Base-by-base conservation (phyloP, 1,140 invertebrate species). In the Brachionus manjavacas region DNA sequence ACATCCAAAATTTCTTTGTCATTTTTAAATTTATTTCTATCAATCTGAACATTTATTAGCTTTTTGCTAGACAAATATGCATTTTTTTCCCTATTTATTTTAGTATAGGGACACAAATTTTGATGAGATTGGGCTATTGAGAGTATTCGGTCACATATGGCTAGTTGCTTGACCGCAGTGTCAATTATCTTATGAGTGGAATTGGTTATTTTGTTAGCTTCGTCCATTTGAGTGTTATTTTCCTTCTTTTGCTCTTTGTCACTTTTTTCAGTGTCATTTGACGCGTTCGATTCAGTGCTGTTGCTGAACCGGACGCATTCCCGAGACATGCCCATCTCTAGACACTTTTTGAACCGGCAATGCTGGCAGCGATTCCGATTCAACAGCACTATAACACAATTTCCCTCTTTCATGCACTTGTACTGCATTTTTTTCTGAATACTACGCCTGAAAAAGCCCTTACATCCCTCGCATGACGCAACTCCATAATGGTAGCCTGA, bases 301-400 rank as follows among this genome's bases (percentile, higher is more conserved):
- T 74, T 74, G 85, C 89, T 88, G 86, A 89, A 89, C 70, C 89
- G 84, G 39, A 89, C 88, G 49, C 88, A 88, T 89, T 86, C 28
- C 85, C 85, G 66, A 41, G 60, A 68, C 84, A 74, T 83, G 46
- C 74, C 74, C 49, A 76, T 52, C 14, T 20, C 23, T 85, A 89
- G 88, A 88, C 87, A 89, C 88, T 87, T 88, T 89, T 16, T 89
- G 89, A 89, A 90, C 88, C 68, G 88, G 85, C 89, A 90, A 85
- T 88, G 88, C 86, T 89, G 89, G 79, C 89, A 90, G 11, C 88
- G 85, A 85, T 89, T 90, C 11, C 89, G 72, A 6, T 88, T 89
- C 20, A 88, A 86, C 83, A 88, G 88, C 84, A 88, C 89, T 49
- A 90, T 89, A 9, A 86, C 85, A 85, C 89, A 90, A 85, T 86